Evolutionary conservation across 1,140 invertebrate genomes (phyloP).

Genomic region (Uloborus diversus): DNA sequence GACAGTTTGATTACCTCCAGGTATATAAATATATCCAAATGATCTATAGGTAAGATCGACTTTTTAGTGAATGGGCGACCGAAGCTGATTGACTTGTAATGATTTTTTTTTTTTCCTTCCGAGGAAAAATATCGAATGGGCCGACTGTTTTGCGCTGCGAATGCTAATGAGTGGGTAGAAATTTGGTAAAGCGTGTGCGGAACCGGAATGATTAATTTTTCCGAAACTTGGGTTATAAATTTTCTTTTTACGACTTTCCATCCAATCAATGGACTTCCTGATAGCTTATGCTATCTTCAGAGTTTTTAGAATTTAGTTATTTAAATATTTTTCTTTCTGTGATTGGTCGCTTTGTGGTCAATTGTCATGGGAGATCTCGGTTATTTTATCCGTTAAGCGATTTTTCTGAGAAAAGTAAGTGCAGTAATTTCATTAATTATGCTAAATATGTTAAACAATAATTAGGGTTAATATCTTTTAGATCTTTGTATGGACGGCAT

Average conservation of each 20-base stretch:
- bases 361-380: no score
- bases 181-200: not conserved
- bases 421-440: no score
- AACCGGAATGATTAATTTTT: conserved; percentile 5
- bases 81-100: conserved; percentile 25
- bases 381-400: no score
- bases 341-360: no score
- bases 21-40: conserved; percentile 20
- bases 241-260: not conserved
- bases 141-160: not conserved
- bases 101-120: conserved; percentile 5
- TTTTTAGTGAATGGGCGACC: not conserved
- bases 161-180: conserved; percentile 12
- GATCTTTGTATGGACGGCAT: no score
- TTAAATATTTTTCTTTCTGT: no score
- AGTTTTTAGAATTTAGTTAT: no score
- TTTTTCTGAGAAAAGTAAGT: no score
- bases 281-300: not conserved
- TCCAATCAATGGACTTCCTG: not conserved
- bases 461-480: no score
- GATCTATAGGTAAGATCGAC: not conserved
- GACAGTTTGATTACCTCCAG: conserved; percentile 32
- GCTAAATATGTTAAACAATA: no score
- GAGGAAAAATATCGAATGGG: not conserved
- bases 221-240: not conserved